Evolutionary conservation across 2,797 vertebrate genomes (phyloP).

Genomic region (Aselliscus stoliczkanus): DNA sequence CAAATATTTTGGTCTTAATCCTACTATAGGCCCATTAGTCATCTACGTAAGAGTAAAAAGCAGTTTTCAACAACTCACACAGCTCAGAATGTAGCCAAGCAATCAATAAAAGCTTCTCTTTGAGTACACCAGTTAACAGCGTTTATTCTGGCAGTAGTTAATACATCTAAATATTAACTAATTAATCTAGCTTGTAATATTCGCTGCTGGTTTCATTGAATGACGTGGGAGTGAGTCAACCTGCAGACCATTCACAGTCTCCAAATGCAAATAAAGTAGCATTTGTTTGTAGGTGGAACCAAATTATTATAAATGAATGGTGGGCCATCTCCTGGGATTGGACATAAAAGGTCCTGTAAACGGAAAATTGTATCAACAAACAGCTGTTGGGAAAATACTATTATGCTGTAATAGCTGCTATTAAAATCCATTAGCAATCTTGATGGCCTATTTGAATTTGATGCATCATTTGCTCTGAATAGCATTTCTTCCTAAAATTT

Average conservation of each 20-base stretch:
- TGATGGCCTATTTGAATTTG: constrained; percentile 87
- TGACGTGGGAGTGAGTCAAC: constrained; percentile 53
- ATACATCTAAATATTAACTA: constrained; percentile 59
- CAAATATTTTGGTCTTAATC: neutral
- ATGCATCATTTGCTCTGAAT: constrained; percentile 88
- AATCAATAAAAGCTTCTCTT: constrained; percentile 17
- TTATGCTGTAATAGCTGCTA: constrained; percentile 87
- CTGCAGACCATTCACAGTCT: constrained; percentile 39
- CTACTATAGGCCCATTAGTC: neutral
- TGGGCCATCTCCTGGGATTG: constrained; percentile 82
- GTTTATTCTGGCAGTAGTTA: constrained; percentile 63
- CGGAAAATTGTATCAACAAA: constrained; percentile 87
- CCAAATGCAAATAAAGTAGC: constrained; percentile 69
- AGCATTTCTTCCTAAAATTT: constrained; percentile 81
- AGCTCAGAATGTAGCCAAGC: constrained; percentile 6
- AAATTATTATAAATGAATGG: constrained; percentile 86
- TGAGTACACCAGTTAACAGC: constrained; percentile 9
- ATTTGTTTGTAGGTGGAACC: constrained; percentile 83
- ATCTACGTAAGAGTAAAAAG: neutral
- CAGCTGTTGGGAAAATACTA: constrained; percentile 88
- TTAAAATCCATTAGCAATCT: constrained; percentile 90
- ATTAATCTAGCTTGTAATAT: constrained; percentile 74
- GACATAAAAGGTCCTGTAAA: constrained; percentile 88
- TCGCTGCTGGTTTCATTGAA: constrained; percentile 59
- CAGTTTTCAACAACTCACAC: neutral